Conservation (phyloP, 2,797 vertebrate species). For the Typhlichthys eigenmanni region DNA sequence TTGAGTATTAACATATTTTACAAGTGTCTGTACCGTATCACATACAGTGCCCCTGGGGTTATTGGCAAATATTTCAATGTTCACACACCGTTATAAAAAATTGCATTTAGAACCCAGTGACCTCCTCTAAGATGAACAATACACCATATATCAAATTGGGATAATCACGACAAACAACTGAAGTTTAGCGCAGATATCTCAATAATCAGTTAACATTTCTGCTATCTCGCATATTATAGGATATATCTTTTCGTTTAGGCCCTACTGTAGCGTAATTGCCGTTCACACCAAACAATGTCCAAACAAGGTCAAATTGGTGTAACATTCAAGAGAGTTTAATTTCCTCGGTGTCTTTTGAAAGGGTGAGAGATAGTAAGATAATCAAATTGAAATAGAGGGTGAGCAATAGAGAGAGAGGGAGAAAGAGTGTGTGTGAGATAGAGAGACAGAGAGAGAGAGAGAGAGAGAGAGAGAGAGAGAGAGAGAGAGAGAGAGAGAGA, state of each 20-base stretch:
- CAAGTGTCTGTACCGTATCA: conserved; percentile 85
- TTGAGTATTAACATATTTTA: conserved; percentile 96
- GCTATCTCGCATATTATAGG: conserved; percentile 8
- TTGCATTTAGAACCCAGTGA: conserved; percentile 33
- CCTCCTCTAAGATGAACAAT: conserved; percentile 40
- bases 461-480: background rate
- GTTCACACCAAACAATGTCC: conserved; percentile 44
- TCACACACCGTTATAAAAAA: conserved; percentile 33
- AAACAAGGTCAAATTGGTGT: conserved; percentile 49
- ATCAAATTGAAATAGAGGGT: background rate
- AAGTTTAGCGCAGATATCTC: conserved; percentile 58
- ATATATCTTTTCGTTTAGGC: conserved; percentile 1
- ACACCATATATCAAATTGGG: conserved; percentile 36
- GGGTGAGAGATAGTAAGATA: background rate
- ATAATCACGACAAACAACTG: conserved; percentile 49
- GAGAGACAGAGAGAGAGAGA: conserved; percentile 7
- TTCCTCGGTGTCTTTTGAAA: conserved; percentile 42
- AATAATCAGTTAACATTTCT: conserved; percentile 62
- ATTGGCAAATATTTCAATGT: conserved; percentile 25
- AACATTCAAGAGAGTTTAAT: conserved; percentile 56
- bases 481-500: background rate
- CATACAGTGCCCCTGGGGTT: conserved; percentile 47
- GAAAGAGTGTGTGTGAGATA: background rate
- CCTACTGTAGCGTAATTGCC: conserved; percentile 6
- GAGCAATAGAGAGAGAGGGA: background rate